Evolutionary conservation across 2,797 vertebrate genomes (phyloP), one percentile per base, ranked within the genome.

Genomic region (Macrochelys suwanniensis): DNA sequence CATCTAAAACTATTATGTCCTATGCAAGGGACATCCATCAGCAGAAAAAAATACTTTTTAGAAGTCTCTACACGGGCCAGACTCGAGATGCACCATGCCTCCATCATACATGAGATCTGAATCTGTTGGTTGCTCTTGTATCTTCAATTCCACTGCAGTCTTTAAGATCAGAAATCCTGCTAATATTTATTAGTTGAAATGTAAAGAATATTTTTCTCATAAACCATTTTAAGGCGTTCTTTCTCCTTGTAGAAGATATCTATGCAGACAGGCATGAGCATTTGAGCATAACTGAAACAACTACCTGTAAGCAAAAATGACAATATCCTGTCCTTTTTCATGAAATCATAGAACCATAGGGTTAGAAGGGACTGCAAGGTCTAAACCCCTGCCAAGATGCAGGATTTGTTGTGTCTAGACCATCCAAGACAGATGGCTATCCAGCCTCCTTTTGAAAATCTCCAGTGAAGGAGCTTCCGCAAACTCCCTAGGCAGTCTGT

Each of bases 151-250:
- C 23, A 90, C 3, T 47, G 11, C 3, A 45, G 2, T 65, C 37
- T 85, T 93, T 88, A 45, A 50, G 74, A 1, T 82, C 33, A 0
- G 26, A 84, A 91, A 3, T 84, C 4, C 28, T 84, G 11, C 56
- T 89, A 0, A 3, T 82, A 37, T 87, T 88, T 84, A 74, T 78
- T 89, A 76, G 9, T 11, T 87, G 87, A 94, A 91, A 83, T 19
- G 1, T 42, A 19, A 11, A 8, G 2, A 28, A 19, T 23, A 31
- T 78, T 95, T 86, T 91, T 82, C 74, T 87, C 51, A 37, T 61
- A 84, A 74, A 89, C 84, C 9, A 37, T 80, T 88, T 94, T 42
- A 37, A 42, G 37, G n/a, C 19, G 8, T 71, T 71, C 19, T 71
- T 71, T 42, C 68, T 42, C 33, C 15, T 68, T 68, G 9, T 68